phyloP scores from a whole-genome alignment of 2,888 invertebrate genomes.

The Pseudoips prasinana region DNA sequence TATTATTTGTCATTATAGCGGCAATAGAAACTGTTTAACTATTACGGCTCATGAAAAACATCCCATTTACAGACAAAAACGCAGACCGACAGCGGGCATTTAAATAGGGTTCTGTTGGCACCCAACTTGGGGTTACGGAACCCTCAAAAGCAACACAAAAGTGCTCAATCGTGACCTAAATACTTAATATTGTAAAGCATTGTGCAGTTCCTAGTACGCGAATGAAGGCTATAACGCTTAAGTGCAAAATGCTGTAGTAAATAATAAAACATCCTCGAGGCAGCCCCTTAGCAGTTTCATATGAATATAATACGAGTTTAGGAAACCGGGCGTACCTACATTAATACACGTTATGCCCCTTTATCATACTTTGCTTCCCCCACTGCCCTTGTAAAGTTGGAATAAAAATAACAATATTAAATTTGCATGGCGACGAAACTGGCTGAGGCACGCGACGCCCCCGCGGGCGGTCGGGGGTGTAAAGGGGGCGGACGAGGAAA shows the following conservation, averaged over 20 bases:
- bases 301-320: slow-evolving; percentile 34
- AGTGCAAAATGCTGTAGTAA: background rate
- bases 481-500: slow-evolving; percentile 34
- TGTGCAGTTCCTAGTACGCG: too few species aligned
- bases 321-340: slow-evolving; percentile 29
- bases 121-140: too few species aligned
- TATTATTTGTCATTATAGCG: too few species aligned
- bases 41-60: too few species aligned
- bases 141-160: too few species aligned
- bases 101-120: too few species aligned
- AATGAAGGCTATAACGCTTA: too few species aligned
- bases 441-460: slow-evolving; percentile 48
- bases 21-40: too few species aligned
- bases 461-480: slow-evolving; percentile 17
- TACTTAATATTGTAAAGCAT: too few species aligned
- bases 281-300: slow-evolving; percentile 13
- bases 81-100: too few species aligned
- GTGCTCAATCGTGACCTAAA: too few species aligned
- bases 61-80: too few species aligned
- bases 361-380: slow-evolving; percentile 64
- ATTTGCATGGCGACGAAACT: slow-evolving; percentile 71
- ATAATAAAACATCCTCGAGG: slow-evolving; percentile 32
- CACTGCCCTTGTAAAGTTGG: slow-evolving; percentile 74
- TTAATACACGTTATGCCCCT: slow-evolving; percentile 38
- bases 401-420: slow-evolving; percentile 75